A percentile compares a stretch with the other conserved stretches of the same genome.
Conservation (phyloP, 2,888 invertebrate species). For the Amblyjoppa proteus region DNA sequence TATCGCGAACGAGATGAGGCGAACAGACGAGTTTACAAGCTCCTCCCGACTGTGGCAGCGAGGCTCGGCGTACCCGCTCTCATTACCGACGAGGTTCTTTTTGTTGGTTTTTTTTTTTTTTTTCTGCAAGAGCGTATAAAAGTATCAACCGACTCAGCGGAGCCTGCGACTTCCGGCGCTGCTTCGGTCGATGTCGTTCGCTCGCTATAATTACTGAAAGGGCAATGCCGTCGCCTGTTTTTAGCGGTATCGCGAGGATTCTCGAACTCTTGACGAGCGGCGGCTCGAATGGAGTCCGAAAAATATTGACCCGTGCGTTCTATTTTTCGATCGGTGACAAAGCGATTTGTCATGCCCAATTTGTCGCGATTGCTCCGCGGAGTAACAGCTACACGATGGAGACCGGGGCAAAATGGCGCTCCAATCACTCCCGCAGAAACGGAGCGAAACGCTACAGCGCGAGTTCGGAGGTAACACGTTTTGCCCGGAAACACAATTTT, state of each 20-base stretch:
- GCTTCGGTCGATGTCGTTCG: slow-evolving; percentile 11
- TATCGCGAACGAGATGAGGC: slow-evolving; percentile 15
- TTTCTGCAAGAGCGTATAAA: neutral
- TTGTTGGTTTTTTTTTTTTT: neutral
- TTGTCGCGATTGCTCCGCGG: neutral
- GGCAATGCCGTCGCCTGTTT: neutral
- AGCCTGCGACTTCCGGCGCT: slow-evolving; percentile 8
- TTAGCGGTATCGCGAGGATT: neutral
- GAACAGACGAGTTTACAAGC: slow-evolving; percentile 20
- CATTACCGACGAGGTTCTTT: slow-evolving; percentile 11
- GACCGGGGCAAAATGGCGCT: neutral
- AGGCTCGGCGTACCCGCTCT: neutral
- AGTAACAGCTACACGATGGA: neutral
- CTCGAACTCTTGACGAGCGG: neutral
- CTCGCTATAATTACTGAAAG: slow-evolving; percentile 23
- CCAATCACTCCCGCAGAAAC: too few species aligned
- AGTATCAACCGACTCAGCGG: slow-evolving; percentile 9
- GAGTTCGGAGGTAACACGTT: neutral
- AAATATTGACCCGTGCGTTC: neutral
- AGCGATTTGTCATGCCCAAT: neutral
- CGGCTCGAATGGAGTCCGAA: neutral
- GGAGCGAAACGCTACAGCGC: too few species aligned
- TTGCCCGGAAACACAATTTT: neutral
- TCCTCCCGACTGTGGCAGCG: slow-evolving; percentile 10
- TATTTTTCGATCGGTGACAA: neutral